Percentiles rank a stretch among this genome's conserved stretches.
Conservation (phyloP, 2,113 vertebrate species). For the Eolophus roseicapilla region DNA sequence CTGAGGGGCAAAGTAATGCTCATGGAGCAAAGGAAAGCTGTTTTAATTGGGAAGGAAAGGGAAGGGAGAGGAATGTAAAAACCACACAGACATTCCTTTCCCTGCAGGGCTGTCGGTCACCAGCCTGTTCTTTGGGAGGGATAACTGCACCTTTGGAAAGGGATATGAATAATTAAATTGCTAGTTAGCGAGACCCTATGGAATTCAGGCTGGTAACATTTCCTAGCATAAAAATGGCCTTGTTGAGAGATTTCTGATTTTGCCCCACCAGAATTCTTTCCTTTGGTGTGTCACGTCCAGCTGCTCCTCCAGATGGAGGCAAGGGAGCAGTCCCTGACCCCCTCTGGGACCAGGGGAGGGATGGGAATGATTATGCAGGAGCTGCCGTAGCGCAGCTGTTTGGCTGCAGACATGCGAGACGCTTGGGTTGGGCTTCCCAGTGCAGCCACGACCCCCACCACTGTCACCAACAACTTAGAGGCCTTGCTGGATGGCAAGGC, state of each 20-base stretch:
- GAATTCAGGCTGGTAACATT: background rate
- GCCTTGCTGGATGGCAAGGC: background rate
- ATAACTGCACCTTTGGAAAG: background rate
- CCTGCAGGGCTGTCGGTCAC: background rate
- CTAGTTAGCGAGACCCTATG: background rate
- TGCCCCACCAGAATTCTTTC: background rate
- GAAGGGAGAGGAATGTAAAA: background rate
- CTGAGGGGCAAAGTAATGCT: background rate
- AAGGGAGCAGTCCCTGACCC: background rate
- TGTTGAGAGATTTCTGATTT: background rate
- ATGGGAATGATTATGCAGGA: background rate
- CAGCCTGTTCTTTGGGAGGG: background rate
- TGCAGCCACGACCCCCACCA: background rate
- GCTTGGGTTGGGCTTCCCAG: accelerated
- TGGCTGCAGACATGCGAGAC: accelerated
- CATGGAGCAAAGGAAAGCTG: background rate
- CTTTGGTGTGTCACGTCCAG: background rate
- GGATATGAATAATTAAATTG: background rate
- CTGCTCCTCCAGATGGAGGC: slow-evolving; percentile 11
- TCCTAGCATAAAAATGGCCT: background rate
- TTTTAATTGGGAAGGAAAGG: background rate
- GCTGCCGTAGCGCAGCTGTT: background rate
- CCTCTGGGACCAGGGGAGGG: background rate
- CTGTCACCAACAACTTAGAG: background rate
- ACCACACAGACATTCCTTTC: background rate